These are phyloP conservation scores for Recurvirostra avosetta DNA, from an alignment of 2,113 vertebrate genomes.

Conservation along the genomic window DNA sequence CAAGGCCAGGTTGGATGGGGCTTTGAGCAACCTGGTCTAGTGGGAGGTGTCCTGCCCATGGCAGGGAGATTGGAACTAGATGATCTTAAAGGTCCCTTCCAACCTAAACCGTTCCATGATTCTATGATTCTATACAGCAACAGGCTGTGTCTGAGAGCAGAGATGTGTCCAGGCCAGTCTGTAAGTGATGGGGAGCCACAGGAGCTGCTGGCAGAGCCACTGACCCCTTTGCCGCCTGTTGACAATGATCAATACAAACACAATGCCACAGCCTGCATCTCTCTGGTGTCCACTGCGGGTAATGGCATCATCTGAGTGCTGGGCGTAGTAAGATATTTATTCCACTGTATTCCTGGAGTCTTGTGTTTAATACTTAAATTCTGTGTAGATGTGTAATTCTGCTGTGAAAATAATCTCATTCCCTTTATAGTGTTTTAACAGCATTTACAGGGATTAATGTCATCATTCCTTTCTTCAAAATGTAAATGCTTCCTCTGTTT, in stretches of 20 bases:
- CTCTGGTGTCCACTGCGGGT: accelerated
- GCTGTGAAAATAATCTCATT: not conserved
- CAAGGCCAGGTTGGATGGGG: too few relatives aligned
- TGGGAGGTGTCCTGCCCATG: too few relatives aligned
- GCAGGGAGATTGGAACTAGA: too few relatives aligned
- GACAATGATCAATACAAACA: too few relatives aligned
- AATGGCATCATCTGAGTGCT: not conserved
- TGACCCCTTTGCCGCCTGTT: not conserved
- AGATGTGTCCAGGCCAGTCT: not conserved
- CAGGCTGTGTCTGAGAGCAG: not conserved
- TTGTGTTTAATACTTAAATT: not conserved
- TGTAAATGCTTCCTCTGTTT: not conserved
- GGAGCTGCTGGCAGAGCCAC: not conserved
- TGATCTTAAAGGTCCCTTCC: too few relatives aligned
- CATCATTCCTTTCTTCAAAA: not conserved
- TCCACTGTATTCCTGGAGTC: not conserved
- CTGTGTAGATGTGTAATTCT: not conserved
- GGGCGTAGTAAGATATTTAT: not conserved
- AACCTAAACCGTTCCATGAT: too few relatives aligned
- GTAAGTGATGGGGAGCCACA: not conserved
- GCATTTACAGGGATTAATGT: not conserved
- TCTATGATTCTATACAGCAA: not conserved
- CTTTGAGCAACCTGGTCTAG: too few relatives aligned
- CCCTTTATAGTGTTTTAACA: not conserved
- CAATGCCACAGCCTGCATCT: not conserved